Conservation (phyloP, 2,888 invertebrate species). For the Colletes collaris region DNA sequence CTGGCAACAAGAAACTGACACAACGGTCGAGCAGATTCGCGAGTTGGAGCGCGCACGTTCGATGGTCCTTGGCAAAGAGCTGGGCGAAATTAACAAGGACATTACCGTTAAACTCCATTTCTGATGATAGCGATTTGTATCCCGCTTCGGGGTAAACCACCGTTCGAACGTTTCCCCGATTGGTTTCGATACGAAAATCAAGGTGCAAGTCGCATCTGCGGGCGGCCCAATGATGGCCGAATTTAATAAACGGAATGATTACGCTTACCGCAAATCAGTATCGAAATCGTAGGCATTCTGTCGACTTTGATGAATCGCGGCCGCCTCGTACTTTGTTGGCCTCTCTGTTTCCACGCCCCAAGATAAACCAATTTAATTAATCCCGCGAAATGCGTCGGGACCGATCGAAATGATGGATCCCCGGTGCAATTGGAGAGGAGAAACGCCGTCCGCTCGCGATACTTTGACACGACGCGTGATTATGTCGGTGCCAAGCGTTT, state of each 20-base stretch:
- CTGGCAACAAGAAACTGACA: not conserved
- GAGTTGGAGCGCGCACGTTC: not conserved
- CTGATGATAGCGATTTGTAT: slow-evolving; percentile 60
- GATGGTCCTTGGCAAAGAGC: slow-evolving; percentile 36
- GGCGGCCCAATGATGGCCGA: slow-evolving; percentile 54
- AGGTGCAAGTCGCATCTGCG: slow-evolving; percentile 57
- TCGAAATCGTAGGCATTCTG: slow-evolving; percentile 53
- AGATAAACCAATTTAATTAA: slow-evolving; percentile 73
- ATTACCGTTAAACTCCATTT: slow-evolving; percentile 56
- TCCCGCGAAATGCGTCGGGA: slow-evolving; percentile 55
- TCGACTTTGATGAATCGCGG: slow-evolving; percentile 70
- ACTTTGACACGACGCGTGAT: slow-evolving; percentile 37
- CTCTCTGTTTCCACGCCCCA: slow-evolving; percentile 33
- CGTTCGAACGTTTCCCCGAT: slow-evolving; percentile 67
- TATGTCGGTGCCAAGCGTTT: slow-evolving; percentile 8
- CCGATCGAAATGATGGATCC: slow-evolving; percentile 52
- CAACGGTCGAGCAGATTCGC: not conserved
- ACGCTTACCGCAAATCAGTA: slow-evolving; percentile 70
- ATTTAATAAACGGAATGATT: slow-evolving; percentile 72
- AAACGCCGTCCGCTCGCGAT: slow-evolving; percentile 29
- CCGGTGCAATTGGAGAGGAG: slow-evolving; percentile 34
- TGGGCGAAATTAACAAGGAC: slow-evolving; percentile 58
- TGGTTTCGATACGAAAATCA: slow-evolving; percentile 61
- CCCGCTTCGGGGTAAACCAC: slow-evolving; percentile 64
- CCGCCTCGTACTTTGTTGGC: slow-evolving; percentile 21